Evolutionary conservation across 2,797 vertebrate genomes (phyloP).

Genomic region (Chelon labrosus): DNA sequence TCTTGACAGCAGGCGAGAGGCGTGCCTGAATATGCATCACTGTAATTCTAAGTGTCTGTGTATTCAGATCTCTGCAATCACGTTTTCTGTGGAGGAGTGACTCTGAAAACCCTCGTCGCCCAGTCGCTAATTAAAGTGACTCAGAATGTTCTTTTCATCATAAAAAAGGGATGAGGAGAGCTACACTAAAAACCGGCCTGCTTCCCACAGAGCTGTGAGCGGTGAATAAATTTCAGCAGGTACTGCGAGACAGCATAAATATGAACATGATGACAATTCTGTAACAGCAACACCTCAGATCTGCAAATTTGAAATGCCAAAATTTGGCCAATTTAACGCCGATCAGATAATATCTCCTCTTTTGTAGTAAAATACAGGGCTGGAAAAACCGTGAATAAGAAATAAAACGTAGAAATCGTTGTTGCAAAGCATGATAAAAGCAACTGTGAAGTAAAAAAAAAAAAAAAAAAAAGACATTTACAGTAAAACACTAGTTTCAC

Average conservation of each 20-base stretch:
- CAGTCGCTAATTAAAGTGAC: slow-evolving; percentile 1
- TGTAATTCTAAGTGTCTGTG: slow-evolving; percentile 16
- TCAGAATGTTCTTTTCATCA: slow-evolving; percentile 15
- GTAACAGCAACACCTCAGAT: slow-evolving; percentile 20
- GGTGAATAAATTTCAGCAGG: slow-evolving; percentile 12
- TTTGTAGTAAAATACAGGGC: slow-evolving; percentile 26
- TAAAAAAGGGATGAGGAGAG: slow-evolving; percentile 21
- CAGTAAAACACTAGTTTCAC: slow-evolving; percentile 92
- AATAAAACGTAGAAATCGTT: slow-evolving; percentile 41
- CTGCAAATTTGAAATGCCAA: slow-evolving; percentile 7
- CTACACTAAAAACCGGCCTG: slow-evolving; percentile 3
- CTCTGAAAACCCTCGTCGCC: slow-evolving; percentile 8
- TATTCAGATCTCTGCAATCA: slow-evolving; percentile 29
- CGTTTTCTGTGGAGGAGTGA: slow-evolving; percentile 24
- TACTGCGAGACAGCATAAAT: slow-evolving; percentile 31
- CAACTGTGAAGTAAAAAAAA: slow-evolving; percentile 77
- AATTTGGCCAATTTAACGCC: slow-evolving; percentile 13
- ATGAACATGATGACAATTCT: slow-evolving; percentile 12
- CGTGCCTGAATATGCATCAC: slow-evolving; percentile 12
- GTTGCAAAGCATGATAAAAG: slow-evolving; percentile 73
- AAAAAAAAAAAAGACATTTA: slow-evolving; percentile 86
- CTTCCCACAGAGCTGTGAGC: slow-evolving; percentile 23
- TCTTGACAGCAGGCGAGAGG: slow-evolving; percentile 39
- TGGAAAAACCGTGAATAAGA: slow-evolving; percentile 40
- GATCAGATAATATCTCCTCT: slow-evolving; percentile 23